These are phyloP conservation scores for Calameuta pallipes DNA, from an alignment of 2,888 invertebrate species.

Conservation along the genomic window DNA sequence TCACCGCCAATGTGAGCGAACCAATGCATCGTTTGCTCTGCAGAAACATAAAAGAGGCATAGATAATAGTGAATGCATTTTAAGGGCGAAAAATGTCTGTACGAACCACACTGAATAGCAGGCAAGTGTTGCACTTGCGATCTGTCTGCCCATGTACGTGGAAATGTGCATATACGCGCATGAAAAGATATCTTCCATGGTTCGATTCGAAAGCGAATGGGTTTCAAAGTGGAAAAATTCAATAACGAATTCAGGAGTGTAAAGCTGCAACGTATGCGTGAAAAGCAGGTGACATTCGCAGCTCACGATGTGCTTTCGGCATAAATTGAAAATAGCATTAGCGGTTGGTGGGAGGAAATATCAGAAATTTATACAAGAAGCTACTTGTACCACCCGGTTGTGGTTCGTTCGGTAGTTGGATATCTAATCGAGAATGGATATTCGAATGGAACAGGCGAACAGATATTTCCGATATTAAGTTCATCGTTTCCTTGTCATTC, in stretches of 20 bases:
- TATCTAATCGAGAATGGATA: conserved; percentile 44
- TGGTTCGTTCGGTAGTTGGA: conserved; percentile 41
- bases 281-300: neutral
- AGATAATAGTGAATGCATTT: neutral
- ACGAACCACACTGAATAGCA: neutral
- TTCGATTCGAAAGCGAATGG: neutral
- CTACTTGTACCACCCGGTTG: conserved; percentile 2
- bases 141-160: neutral
- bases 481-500: neutral
- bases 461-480: conserved; percentile 18
- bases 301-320: neutral
- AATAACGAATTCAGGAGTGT: neutral
- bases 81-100: neutral
- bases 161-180: neutral
- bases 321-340: conserved; percentile 29
- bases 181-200: neutral
- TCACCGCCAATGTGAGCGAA: conserved; percentile 61
- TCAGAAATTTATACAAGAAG: conserved; percentile 21
- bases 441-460: conserved; percentile 32
- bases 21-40: conserved; percentile 65
- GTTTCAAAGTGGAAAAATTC: neutral
- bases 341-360: conserved; percentile 42
- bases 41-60: conserved; percentile 35
- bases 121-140: neutral
- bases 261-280: neutral